Conservation (phyloP, 2,797 vertebrate species). For the Uromys caudimaculatus region DNA sequence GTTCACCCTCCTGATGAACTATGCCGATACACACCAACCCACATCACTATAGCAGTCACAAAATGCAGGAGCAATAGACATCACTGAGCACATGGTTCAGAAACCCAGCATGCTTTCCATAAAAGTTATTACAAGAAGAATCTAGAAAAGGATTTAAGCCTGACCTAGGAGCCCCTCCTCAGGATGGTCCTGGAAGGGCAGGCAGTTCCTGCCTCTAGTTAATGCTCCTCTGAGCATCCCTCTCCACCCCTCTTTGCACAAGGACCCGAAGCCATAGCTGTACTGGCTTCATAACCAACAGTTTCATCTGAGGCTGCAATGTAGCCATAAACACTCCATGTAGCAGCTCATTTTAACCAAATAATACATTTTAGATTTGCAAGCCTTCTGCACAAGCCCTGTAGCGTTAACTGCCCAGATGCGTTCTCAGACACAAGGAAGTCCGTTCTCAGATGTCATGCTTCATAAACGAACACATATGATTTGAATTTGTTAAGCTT, state of each 20-base stretch:
- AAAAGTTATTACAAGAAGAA: background rate
- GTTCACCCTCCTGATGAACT: constrained; percentile 8
- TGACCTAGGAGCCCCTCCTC: background rate
- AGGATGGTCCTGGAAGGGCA: background rate
- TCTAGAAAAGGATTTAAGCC: background rate
- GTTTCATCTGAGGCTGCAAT: background rate
- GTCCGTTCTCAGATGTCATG: background rate
- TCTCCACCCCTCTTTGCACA: background rate
- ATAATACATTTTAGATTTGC: constrained; percentile 24
- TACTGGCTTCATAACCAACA: background rate
- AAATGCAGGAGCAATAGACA: background rate
- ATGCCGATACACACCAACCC: background rate
- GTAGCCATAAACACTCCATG: background rate
- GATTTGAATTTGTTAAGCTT: constrained; percentile 48
- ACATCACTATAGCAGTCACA: background rate
- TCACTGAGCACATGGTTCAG: background rate
- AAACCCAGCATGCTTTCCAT: background rate
- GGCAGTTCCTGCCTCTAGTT: background rate
- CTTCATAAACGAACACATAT: constrained; percentile 50
- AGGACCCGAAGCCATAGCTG: background rate
- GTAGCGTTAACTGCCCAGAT: background rate
- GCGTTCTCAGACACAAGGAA: constrained; percentile 1
- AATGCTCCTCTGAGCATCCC: background rate
- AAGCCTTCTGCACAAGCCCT: background rate
- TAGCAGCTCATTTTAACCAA: constrained; percentile 12